These are phyloP conservation scores for Rhinoptilus africanus DNA, from an alignment of 2,113 vertebrate species.

Conservation along the genomic window DNA sequence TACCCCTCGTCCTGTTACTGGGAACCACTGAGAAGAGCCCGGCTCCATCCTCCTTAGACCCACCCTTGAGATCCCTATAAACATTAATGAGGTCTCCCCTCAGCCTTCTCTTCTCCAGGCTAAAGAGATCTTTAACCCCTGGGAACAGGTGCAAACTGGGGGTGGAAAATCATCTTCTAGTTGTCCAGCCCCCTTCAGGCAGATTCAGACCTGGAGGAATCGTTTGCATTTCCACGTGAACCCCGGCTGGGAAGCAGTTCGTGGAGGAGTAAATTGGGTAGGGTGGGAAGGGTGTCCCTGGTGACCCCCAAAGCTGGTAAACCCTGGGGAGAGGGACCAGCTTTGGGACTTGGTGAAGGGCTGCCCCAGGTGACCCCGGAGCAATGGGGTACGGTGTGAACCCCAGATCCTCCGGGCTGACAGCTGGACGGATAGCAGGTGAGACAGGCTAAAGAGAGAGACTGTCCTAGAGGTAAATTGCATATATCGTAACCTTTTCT, in stretches of 20 bases:
- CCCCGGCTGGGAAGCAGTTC: not conserved
- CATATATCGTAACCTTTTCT: accelerated
- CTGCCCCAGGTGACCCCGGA: not conserved
- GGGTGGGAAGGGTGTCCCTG: not conserved
- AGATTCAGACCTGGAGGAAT: not conserved
- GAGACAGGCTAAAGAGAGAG: not conserved
- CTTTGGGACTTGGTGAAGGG: not conserved
- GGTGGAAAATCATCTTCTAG: not conserved
- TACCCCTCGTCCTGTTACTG: too few relatives aligned
- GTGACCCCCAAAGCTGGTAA: not conserved
- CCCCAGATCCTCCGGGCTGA: not conserved
- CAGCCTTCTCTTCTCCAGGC: too few relatives aligned
- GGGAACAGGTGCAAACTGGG: not conserved
- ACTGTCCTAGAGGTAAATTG: not conserved
- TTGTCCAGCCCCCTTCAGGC: not conserved
- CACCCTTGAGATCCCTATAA: too few relatives aligned
- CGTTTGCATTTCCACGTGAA: not conserved
- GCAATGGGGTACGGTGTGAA: not conserved
- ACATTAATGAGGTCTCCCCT: too few relatives aligned
- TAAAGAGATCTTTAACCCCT: not conserved
- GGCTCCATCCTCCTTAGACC: too few relatives aligned
- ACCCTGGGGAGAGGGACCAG: not conserved
- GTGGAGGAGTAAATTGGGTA: not conserved
- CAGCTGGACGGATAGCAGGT: not conserved
- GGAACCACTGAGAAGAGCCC: too few relatives aligned